Evolutionary conservation across 2,888 invertebrate species (phyloP).

Genomic region (Ischnura elegans): DNA sequence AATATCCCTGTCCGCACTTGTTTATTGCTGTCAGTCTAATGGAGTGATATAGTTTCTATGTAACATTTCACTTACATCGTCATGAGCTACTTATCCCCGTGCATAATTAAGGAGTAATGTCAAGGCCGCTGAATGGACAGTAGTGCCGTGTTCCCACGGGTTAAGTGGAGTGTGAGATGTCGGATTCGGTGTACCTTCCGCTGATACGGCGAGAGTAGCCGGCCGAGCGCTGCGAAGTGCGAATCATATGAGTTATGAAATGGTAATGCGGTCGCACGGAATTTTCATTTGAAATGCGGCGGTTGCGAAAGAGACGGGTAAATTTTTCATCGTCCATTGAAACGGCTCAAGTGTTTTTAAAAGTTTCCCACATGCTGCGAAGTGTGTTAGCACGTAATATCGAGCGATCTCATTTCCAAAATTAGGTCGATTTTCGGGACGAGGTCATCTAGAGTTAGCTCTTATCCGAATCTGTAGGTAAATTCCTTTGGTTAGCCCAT

Average conservation of each 20-base stretch:
- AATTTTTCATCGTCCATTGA: background rate
- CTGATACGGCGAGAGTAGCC: background rate
- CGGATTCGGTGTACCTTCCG: background rate
- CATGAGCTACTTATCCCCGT: too few relatives aligned
- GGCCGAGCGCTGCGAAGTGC: background rate
- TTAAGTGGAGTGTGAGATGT: background rate
- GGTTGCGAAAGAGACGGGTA: background rate
- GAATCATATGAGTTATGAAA: background rate
- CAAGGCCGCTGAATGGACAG: background rate
- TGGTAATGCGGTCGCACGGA: background rate
- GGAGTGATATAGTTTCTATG: too few relatives aligned
- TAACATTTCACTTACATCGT: too few relatives aligned
- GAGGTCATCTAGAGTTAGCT: background rate
- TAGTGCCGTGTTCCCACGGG: background rate
- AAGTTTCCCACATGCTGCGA: background rate
- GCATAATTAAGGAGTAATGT: background rate
- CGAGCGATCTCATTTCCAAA: background rate
- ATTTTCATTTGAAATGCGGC: background rate
- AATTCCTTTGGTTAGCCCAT: too few relatives aligned
- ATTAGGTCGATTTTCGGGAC: background rate
- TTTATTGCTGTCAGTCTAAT: too few relatives aligned
- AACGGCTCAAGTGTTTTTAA: background rate
- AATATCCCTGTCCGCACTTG: too few relatives aligned
- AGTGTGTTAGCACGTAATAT: background rate
- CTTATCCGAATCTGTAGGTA: too few relatives aligned